Base-by-base conservation (phyloP, 2,888 invertebrate species). In the Sisyra nigra region DNA sequence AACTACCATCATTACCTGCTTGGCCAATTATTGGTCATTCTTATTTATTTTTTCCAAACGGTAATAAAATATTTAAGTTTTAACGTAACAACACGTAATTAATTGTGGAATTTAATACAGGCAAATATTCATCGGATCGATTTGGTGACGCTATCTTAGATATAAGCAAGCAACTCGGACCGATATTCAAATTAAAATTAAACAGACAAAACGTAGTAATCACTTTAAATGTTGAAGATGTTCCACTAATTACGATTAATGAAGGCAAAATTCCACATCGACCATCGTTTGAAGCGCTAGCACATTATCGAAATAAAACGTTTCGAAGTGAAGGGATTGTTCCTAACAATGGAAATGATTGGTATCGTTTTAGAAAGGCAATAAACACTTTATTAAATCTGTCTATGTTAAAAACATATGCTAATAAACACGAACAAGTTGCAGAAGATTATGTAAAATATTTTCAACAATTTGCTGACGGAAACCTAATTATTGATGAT, bases 281-380 rank as follows among this genome's bases (percentile, higher is more conserved):
- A 34, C 66, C 67, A 2, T 61, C 69, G 3, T 64, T 74, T 50
- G 67, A 69, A 33, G 69, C 71, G 2, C 57, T 70, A 6, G 57
- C 63, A 42, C 54, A 65, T 47, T 71, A 68, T 49, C 54, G 72
- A 35, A 52, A 63, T 47, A 58, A 63, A 48, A 48, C 49, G 5
- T 63, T 59, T 47, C 55, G 54, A 9, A 68, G 70, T 45, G 64
- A 65, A 8, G 74, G 73, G 9, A 59, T 73, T 4, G 69, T 72
- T 10, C 69, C 71, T 46, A 68, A 67, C 39, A 73, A 73, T 54
- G 74, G 73, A 0, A 62, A 66, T 13, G 70, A 72, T 49, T 74
- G 74, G 74, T 65, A 69, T 48, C 60, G 2, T 19, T 10, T 35
- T 55, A 29, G 74, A 45, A 61, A 60, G 44, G 67, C 67, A 1